Conservation (phyloP, 2,113 vertebrate species). For the Sylvia atricapilla region DNA sequence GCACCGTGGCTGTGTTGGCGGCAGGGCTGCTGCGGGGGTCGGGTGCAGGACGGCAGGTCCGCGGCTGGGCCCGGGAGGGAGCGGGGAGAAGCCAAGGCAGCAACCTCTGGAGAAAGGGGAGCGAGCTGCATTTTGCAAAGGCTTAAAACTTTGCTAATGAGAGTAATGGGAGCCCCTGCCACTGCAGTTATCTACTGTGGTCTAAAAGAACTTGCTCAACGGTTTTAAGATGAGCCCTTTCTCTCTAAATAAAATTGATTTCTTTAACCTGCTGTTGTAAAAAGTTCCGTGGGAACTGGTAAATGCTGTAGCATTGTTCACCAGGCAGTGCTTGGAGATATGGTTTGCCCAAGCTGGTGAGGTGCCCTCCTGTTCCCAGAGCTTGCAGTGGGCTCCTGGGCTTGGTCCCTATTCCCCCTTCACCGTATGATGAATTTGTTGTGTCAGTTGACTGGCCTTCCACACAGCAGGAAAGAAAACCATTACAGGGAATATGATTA, state of each 20-base stretch:
- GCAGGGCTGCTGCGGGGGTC: neutral
- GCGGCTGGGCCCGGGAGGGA: rapidly evolving
- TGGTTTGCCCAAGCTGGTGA: neutral
- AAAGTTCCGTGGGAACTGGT: neutral
- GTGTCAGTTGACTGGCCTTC: neutral
- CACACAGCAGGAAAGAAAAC: neutral
- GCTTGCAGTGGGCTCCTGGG: neutral
- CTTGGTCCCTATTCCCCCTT: rapidly evolving
- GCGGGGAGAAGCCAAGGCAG: neutral
- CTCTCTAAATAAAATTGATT: slow-evolving; percentile 40
- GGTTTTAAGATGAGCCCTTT: neutral
- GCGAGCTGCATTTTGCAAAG: neutral
- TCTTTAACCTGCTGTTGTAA: slow-evolving; percentile 5
- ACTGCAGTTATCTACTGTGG: neutral
- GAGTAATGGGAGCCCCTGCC: neutral
- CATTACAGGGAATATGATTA: neutral
- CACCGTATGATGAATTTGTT: neutral
- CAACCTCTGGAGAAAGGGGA: neutral
- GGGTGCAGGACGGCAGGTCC: neutral
- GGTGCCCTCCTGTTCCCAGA: neutral
- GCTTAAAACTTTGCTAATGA: neutral
- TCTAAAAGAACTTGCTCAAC: neutral
- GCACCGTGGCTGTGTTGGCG: neutral
- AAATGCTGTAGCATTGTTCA: neutral
- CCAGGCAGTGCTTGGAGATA: neutral